A percentile compares a stretch with the other conserved stretches of the same genome.
Conservation (phyloP, 2,888 invertebrate genomes). For the Erebia palarica region DNA sequence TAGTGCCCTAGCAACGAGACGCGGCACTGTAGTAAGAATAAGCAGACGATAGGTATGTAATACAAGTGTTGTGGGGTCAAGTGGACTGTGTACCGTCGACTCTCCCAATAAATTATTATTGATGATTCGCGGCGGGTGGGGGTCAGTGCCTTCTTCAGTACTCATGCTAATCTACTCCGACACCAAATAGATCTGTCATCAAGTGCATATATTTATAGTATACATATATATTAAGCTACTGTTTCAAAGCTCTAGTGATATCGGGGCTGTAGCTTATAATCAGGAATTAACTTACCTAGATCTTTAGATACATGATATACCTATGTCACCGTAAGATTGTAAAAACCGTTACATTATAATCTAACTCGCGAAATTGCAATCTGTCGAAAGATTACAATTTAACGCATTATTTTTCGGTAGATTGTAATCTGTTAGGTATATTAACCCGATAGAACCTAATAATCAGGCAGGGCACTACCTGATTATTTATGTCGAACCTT, state of each 20-base stretch:
- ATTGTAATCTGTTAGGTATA: too few relatives aligned
- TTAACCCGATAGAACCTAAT: too few relatives aligned
- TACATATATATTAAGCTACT: neutral
- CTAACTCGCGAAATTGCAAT: too few relatives aligned
- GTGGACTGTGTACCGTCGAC: slow-evolving; percentile 59
- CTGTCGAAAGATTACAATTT: too few relatives aligned
- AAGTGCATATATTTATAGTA: neutral
- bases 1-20: slow-evolving; percentile 46
- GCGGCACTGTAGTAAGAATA: slow-evolving; percentile 47
- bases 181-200: slow-evolving; percentile 15
- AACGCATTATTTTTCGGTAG: too few relatives aligned
- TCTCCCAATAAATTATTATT: slow-evolving; percentile 59
- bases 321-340: too few relatives aligned
- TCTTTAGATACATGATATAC: too few relatives aligned
- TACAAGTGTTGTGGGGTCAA: slow-evolving; percentile 75
- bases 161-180: slow-evolving; percentile 43
- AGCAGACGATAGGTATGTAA: slow-evolving; percentile 70
- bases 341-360: too few relatives aligned
- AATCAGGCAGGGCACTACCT: too few relatives aligned
- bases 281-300: too few relatives aligned
- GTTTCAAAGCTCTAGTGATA: neutral
- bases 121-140: slow-evolving; percentile 57
- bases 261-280: too few relatives aligned
- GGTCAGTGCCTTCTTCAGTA: slow-evolving; percentile 67
- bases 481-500: too few relatives aligned